Base-by-base conservation (phyloP, 2,797 vertebrate genomes). In the Microcaecilia unicolor region DNA sequence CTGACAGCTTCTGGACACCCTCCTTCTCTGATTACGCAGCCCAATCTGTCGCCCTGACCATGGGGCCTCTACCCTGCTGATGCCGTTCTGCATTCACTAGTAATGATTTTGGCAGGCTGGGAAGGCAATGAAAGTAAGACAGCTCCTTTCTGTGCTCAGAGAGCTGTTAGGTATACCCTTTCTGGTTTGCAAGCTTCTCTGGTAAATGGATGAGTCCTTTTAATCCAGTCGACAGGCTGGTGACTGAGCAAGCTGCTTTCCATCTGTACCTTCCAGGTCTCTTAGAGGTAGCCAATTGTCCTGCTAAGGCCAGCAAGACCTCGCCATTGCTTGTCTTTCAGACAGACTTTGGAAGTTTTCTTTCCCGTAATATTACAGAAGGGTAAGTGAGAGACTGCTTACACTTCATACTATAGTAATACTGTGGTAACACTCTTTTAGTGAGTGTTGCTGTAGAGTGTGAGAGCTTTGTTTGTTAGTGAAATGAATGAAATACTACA, bases 171-270 rank as follows among this genome's bases (percentile, higher is more conserved):
- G 76, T 73, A 13, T 20, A 15, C 15, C 61, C 74, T 68, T 82
- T 61, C 79, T 79, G 84, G 91, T 94, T 94, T 88, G 89, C 86
- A 81, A 83, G 86, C 86, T 93, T 91, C 91, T 94, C 89, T 88
- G 92, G 88, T 86, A 92, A 97, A 99, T 98, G 96, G 97, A 99
- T 99, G 95, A 99, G 93, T 99, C 94, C 95, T 97, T 97, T 96
- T 97, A 97, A 97, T 97, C 95, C 92, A 90, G 92, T 93, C 98
- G 95, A 99, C 94, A 99, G 93, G 88, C 90, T 96, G 94, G 94
- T 94, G 93, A 88, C 85, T 87, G 89, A 90, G 87, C 81, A 86
- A 81, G 86, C 90, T 92, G 89, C 89, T 89, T 91, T 92, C 95
- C 95, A 99, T 99, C 95, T 99, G 95, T 87, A 93, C 89, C 89